Evolutionary conservation across 2,113 vertebrate genomes (phyloP).

Genomic region (Tetrax tetrax): DNA sequence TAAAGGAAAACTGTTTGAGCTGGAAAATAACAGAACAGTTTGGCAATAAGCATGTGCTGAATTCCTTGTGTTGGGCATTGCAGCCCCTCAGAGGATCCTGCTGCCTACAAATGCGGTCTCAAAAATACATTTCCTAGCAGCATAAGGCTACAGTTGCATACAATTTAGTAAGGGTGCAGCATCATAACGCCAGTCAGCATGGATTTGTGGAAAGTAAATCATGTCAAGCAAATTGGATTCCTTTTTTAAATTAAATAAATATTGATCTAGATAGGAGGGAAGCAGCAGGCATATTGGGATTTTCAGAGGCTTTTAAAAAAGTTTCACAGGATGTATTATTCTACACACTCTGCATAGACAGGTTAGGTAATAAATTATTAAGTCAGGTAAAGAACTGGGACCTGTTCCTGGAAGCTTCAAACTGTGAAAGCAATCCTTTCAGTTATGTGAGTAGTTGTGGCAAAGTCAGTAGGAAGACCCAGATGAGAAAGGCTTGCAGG

Average conservation of each 20-base stretch:
- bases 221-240: constrained; percentile 69
- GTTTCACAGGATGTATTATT: constrained; percentile 53
- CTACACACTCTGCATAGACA: background rate
- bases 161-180: constrained; percentile 40
- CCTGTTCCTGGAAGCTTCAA: constrained; percentile 26
- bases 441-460: background rate
- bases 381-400: constrained; percentile 6
- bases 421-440: background rate
- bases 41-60: background rate
- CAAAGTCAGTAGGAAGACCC: background rate
- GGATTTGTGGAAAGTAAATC: constrained; percentile 64
- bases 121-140: background rate
- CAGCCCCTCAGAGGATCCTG: background rate
- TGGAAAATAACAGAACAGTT: background rate
- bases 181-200: constrained; percentile 48
- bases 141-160: constrained; percentile 8
- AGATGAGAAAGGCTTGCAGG: background rate
- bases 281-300: constrained; percentile 36
- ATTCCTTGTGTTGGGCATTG: background rate
- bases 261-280: constrained; percentile 63
- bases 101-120: background rate
- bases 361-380: constrained; percentile 49
- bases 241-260: constrained; percentile 72
- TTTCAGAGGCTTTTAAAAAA: constrained; percentile 45
- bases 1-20: background rate